Base-by-base conservation (phyloP, 2,888 invertebrate species). In the Gymnoscelis rufifasciata region DNA sequence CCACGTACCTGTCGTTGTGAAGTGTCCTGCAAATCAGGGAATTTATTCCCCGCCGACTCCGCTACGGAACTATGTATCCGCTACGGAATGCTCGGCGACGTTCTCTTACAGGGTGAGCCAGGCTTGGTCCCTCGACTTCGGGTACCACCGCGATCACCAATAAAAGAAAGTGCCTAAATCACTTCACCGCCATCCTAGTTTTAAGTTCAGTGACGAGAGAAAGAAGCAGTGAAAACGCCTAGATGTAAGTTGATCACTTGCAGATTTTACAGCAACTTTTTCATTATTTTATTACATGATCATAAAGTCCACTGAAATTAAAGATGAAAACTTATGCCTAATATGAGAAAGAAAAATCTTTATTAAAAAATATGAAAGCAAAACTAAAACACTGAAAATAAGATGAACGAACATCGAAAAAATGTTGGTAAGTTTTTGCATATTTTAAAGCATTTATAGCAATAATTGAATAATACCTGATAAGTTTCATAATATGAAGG, bases 41-140 rank as follows among this genome's bases (percentile, higher is more conserved):
- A 31, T 38, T 28, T 11, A 33, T 43, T 48, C 48, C 48, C 43
- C 48, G 48, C 24, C 48, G 48, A 48, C 48, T 48, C 48, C 48
- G 48, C 48, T 48, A 48, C 48, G 48, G 48, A 48, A 48, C 13
- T 40, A 40, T 12, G 43, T 37, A 40, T 48, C 49, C 44, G 49
- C 49, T 42, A 49, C 44, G 41, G 49, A 44, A 49, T 49, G 44
- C 38, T 45, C 49, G 49, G 30, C 49, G 49, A 41, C 29, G 10
- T 44, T 41, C 37, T 49, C 19, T 49, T 44, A 10, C 42, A 42
- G 43, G 7, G 28, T 23, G 7, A 24, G 48, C 48, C 48, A 48
- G 48, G 48, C 48, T 43, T 48, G 47, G 47, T 47, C 43, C 43
- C 6, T 40, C 39, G 33, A 36, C 26, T 26, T 7, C 26, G 26